Conservation (phyloP, 2,888 invertebrate species). For the Leptopilina drosophilae region DNA sequence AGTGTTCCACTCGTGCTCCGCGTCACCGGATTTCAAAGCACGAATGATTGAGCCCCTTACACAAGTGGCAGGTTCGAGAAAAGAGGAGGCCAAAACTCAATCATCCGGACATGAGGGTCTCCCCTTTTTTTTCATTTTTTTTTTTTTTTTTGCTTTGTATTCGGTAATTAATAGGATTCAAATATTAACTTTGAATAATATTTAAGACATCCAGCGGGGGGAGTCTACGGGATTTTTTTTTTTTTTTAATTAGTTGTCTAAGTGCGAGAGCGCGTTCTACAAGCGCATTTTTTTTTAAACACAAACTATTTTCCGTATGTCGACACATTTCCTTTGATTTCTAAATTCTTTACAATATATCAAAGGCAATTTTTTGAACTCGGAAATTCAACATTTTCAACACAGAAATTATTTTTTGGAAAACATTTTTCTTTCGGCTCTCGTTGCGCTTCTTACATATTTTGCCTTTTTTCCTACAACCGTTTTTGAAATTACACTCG, state of each 20-base stretch:
- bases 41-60: slow-evolving; percentile 80
- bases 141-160: slow-evolving; percentile 27
- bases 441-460: slow-evolving; percentile 28
- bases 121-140: slow-evolving; percentile 62
- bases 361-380: slow-evolving; percentile 54
- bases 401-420: slow-evolving; percentile 28
- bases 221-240: slow-evolving; percentile 61
- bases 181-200: slow-evolving; percentile 61
- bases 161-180: slow-evolving; percentile 51
- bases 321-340: slow-evolving; percentile 52
- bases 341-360: slow-evolving; percentile 49
- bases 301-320: slow-evolving; percentile 56
- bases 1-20: slow-evolving; percentile 66
- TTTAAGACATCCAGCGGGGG: slow-evolving; percentile 71
- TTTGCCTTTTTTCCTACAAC: background rate
- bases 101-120: slow-evolving; percentile 73
- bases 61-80: slow-evolving; percentile 77
- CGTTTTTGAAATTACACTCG: slow-evolving; percentile 38
- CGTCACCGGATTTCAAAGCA: slow-evolving; percentile 77
- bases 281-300: slow-evolving; percentile 65
- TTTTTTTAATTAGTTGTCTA: slow-evolving; percentile 65
- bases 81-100: slow-evolving; percentile 72
- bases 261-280: slow-evolving; percentile 73
- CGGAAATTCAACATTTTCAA: too few species aligned
- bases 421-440: background rate